phyloP scores from a whole-genome alignment of 2,113 vertebrate species.

The Pluvianellus socialis region DNA sequence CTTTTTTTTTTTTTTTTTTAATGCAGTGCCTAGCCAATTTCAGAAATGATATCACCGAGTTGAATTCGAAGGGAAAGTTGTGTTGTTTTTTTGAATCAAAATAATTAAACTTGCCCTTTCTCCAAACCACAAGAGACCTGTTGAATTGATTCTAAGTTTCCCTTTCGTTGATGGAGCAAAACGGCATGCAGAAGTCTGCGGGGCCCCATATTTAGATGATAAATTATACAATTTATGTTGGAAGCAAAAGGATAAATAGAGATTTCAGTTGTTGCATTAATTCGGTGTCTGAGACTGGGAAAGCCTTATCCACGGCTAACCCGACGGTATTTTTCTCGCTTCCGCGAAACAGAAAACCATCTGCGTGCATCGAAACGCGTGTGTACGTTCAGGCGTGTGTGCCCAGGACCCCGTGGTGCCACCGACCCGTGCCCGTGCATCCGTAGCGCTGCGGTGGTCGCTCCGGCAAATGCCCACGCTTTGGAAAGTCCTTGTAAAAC shows the following conservation, averaged over 20 bases:
- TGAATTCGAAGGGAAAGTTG: neutral
- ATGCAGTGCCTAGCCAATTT: neutral
- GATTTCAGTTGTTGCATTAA: neutral
- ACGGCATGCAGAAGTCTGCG: neutral
- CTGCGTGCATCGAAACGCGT: accelerated
- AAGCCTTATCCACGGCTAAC: neutral
- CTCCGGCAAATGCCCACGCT: neutral
- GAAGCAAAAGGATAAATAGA: neutral
- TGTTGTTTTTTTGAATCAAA: neutral
- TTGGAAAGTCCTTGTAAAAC: neutral
- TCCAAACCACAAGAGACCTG: neutral
- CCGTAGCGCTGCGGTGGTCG: accelerated
- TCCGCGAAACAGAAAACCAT: neutral
- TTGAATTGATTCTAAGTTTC: constrained; percentile 21
- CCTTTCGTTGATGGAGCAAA: neutral
- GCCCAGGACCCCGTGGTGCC: neutral
- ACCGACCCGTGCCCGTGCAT: neutral
- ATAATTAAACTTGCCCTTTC: constrained; percentile 15
- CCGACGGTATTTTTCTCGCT: neutral
- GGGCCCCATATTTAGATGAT: neutral
- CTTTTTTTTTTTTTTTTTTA: neutral
- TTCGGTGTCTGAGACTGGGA: neutral
- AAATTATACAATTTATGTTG: constrained; percentile 8
- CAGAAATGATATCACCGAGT: neutral
- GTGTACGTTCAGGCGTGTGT: neutral